Evolutionary conservation across 1,140 invertebrate species (phyloP).

Genomic region (Papilio helenus): DNA sequence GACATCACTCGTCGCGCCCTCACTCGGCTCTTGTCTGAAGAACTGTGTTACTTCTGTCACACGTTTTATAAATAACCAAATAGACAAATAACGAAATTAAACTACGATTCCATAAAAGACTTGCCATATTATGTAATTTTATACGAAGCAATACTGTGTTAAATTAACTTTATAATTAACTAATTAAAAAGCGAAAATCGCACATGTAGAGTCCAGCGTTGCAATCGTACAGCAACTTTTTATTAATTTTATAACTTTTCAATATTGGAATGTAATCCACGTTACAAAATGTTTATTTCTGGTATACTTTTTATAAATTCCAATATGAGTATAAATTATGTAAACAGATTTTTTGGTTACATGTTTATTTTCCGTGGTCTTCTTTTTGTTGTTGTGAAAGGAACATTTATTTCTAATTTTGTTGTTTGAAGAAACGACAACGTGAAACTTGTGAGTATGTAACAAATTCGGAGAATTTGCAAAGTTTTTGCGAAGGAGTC

Average conservation of each 20-base stretch:
- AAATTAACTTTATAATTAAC: neutral
- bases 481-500: neutral
- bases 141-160: neutral
- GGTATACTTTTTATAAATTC: no score
- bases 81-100: neutral
- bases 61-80: conserved; percentile 13
- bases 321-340: no score
- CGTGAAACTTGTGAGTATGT: neutral
- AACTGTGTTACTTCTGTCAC: conserved; percentile 35
- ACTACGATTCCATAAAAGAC: neutral
- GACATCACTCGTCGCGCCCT: conserved; percentile 28
- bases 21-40: conserved; percentile 12
- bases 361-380: neutral
- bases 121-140: neutral
- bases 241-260: no score
- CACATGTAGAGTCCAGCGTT: no score
- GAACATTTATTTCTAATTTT: neutral
- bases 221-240: no score
- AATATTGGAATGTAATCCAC: neutral
- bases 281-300: no score
- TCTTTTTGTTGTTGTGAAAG: neutral
- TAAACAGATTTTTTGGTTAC: no score
- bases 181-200: neutral
- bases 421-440: neutral
- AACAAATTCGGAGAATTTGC: conserved; percentile 8